phyloP scores from a whole-genome alignment of 1,140 invertebrate species.

The Saccostrea cuccullata region DNA sequence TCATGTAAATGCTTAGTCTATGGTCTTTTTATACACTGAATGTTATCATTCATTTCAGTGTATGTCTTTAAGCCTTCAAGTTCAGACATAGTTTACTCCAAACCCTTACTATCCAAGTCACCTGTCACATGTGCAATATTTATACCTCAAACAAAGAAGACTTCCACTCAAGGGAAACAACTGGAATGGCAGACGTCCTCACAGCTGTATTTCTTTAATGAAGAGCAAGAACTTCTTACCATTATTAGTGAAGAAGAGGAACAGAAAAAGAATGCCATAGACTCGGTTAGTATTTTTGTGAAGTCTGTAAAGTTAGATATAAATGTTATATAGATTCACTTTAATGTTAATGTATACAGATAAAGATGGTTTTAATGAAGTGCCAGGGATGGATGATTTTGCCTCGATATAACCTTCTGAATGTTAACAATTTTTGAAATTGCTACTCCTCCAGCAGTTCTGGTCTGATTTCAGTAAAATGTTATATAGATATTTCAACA shows the following conservation, averaged over 20 bases:
- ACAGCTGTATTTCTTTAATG: conserved; percentile 65
- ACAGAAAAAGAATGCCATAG: neutral
- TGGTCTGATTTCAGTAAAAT: too few relatives aligned
- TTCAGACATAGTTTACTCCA: conserved; percentile 77
- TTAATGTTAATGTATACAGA: too few relatives aligned
- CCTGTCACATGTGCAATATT: conserved; percentile 57
- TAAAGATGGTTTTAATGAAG: too few relatives aligned
- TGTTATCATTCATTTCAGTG: conserved; percentile 77
- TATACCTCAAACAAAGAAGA: conserved; percentile 56
- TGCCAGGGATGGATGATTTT: too few relatives aligned
- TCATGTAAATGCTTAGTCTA: too few relatives aligned
- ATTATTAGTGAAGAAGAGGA: conserved; percentile 40
- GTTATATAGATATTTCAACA: too few relatives aligned
- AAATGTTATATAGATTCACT: neutral
- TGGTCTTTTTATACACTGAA: too few relatives aligned
- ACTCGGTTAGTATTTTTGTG: neutral
- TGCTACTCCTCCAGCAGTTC: too few relatives aligned
- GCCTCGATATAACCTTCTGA: too few relatives aligned
- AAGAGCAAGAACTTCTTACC: conserved; percentile 60
- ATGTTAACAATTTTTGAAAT: too few relatives aligned
- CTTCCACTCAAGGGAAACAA: conserved; percentile 12
- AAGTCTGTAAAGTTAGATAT: neutral
- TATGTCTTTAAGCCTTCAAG: conserved; percentile 83
- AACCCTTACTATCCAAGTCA: conserved; percentile 29
- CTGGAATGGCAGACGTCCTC: conserved; percentile 60